Base-by-base conservation (phyloP, 2,888 invertebrate species). In the Lucinisca nassula region DNA sequence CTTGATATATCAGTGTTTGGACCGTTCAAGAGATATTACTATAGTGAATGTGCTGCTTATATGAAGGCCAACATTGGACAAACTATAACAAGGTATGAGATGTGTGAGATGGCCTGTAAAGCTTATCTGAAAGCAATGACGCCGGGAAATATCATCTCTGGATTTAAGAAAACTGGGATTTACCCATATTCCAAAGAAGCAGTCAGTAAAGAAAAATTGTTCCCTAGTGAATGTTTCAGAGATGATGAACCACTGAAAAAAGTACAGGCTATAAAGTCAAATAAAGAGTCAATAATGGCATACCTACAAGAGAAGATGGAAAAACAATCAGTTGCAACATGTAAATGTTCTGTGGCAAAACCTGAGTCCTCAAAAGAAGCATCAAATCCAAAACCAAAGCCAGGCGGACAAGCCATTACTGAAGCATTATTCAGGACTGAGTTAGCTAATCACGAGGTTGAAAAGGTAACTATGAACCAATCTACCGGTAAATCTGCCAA, bases 11-110 rank as follows among this genome's bases (percentile, higher is more conserved):
- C 67, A 0, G n/a, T 67, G 0, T 79, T 85, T 58, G 82, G 80
- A 0, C 83, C 86, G 0, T 83, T 87, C n/a, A 82, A 86, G 40
- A 67, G 3, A 0, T 74, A 49, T 12, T 85, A 79, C 35, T 74
- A 85, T 10, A 27, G 17, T 12, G 76, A 72, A 17, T 70, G 72
- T 67, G n/a, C 79, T 0, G 24, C 6, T 14, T 89, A 67, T 51
- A 81, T 89, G 84, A 35, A 90, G 73, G 61, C 58, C 30, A 88
- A 93, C 91, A 93, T 94, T 6, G 95, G 95, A 6, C 95, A 94
- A 92, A 92, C 95, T 0, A 84, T 96, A n/a, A 93, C 91, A 14
- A 38, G 82, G 27, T 87, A 82, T 35, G 80, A 84, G 3, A 70
- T 89, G 8, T 37, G 73, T 1, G 35, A 38, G 14, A n/a, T 91